Percentiles rank a stretch among this genome's conserved stretches.
phyloP scores from a whole-genome alignment of 2,113 vertebrate genomes.

The Barnardius zonarius region DNA sequence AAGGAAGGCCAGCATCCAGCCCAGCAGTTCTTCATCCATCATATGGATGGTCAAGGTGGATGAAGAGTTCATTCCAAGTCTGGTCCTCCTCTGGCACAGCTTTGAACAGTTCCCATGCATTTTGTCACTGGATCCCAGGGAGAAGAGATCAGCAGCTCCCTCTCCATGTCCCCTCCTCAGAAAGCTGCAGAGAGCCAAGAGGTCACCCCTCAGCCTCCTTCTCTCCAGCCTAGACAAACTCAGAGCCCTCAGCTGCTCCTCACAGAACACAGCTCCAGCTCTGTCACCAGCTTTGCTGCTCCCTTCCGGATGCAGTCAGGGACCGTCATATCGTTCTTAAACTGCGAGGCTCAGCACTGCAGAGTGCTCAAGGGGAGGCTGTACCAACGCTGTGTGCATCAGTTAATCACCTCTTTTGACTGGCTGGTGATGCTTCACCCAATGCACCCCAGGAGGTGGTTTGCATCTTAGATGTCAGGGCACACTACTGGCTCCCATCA shows the following conservation, averaged over 20 bases:
- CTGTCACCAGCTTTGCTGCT: neutral
- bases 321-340: neutral
- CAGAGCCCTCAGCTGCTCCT: neutral
- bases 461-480: neutral
- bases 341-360: neutral
- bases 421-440: neutral
- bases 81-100: neutral
- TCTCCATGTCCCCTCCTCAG: neutral
- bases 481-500: neutral
- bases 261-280: neutral
- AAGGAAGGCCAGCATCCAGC: neutral
- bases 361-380: neutral
- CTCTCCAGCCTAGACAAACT: neutral
- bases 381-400: accelerated
- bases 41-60: neutral
- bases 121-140: neutral
- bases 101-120: accelerated
- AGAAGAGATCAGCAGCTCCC: neutral
- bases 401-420: neutral
- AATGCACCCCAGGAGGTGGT: neutral
- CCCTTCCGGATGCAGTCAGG: too few species aligned
- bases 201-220: too few species aligned
- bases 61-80: neutral
- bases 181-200: neutral
- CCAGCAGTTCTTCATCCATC: too few species aligned